Base-by-base conservation (phyloP, 2,888 invertebrate species). In the Eupeodes luniger region DNA sequence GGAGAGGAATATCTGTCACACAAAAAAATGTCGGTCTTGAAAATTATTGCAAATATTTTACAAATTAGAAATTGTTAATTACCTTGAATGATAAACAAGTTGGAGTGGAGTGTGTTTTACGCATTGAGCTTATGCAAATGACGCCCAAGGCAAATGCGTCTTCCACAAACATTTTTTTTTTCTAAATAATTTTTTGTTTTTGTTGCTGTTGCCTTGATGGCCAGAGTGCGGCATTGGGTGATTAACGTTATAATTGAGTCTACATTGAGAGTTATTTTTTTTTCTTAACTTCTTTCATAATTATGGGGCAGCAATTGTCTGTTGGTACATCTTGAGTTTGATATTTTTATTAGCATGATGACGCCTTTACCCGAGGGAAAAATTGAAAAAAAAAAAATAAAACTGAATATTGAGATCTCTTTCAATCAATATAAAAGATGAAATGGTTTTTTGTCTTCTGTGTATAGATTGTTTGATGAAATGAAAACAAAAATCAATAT, bases 291-390 rank as follows among this genome's bases (percentile, higher is more conserved):
- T 27, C 44, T 40, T 70, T 70, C 47, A 47, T 74, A 76, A 77
- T 80, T 79, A 72, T 72, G 64, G 67, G 72, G 72, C 84, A 70
- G 74, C 81, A 75, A 69, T 81, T 80, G 61, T 72, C 34, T 72
- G 51, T 59, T 61, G 40, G 80, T 66, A 64, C 75, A 53, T 69
- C 55, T 59, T 55, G 55, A 34, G 72, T 76, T 57, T 70, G 67
- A 78, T 85, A 69, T 78, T 79, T 85, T 85, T 81, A 85, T 85
- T 78, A 89, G 81, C 81, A 76, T 40, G 69, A 74, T 78, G 85
- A 81, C 59, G 59, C 36, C 67, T 74, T 84, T 77, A 77, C 81
- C 66, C 53, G n/a, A 77, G 49, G 12, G 27, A 27, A 27, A 27
- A 27, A 27, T 27, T 27, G 27, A 27, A 27, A 0, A 12, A n/a